Conservation (phyloP, 1,140 invertebrate genomes). For the Monochamus saltuarius region DNA sequence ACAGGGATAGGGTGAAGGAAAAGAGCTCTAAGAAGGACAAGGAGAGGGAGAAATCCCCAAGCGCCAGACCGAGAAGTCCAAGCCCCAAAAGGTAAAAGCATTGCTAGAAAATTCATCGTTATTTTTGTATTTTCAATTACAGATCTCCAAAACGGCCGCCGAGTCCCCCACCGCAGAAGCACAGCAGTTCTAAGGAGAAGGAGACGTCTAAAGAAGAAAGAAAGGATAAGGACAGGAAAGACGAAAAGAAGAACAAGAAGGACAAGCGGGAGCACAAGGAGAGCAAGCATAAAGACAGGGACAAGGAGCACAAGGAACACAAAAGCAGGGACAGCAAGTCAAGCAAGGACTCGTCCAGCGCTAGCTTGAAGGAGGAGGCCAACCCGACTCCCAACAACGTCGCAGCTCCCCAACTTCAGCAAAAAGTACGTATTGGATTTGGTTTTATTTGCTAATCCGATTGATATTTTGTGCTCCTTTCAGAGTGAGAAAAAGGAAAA, state of each 20-base stretch:
- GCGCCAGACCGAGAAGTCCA: slow-evolving; percentile 26
- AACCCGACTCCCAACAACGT: neutral
- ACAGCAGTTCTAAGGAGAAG: slow-evolving; percentile 49
- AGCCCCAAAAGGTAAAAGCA: slow-evolving; percentile 34
- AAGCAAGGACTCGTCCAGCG: slow-evolving; percentile 26
- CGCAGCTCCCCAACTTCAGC: neutral
- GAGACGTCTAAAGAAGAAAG: slow-evolving; percentile 52
- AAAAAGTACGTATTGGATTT: neutral
- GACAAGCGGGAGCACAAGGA: slow-evolving; percentile 47
- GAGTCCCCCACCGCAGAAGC: slow-evolving; percentile 52
- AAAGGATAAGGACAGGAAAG: slow-evolving; percentile 52
- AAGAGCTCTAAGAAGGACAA: slow-evolving; percentile 58
- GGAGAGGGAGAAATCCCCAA: slow-evolving; percentile 48
- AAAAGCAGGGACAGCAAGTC: slow-evolving; percentile 43
- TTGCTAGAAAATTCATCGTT: too few species aligned
- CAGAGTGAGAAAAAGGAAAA: slow-evolving; percentile 35
- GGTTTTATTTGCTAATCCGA: too few species aligned
- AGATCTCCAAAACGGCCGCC: slow-evolving; percentile 51
- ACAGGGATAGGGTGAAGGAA: slow-evolving; percentile 62
- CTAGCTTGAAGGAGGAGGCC: slow-evolving; percentile 8
- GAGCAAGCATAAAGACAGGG: slow-evolving; percentile 44
- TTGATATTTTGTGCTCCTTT: neutral
- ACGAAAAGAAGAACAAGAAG: slow-evolving; percentile 51
- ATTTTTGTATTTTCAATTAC: neutral
- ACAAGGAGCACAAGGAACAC: slow-evolving; percentile 40